phyloP scores from a whole-genome alignment of 2,113 vertebrate genomes.

The Butorides virescens region DNA sequence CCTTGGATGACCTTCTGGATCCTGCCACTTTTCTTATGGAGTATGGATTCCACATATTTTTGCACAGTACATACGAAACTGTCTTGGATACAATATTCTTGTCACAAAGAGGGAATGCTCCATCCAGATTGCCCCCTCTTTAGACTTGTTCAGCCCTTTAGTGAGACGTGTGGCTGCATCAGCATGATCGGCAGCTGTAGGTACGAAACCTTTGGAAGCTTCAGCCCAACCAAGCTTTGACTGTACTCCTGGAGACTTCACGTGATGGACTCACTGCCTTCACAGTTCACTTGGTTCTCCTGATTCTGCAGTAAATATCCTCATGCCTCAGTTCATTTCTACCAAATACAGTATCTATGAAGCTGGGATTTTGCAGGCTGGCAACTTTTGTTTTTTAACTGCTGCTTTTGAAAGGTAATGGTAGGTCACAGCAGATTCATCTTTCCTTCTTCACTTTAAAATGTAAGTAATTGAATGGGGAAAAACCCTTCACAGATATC shows the following conservation, averaged over 20 bases:
- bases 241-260: neutral
- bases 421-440: neutral
- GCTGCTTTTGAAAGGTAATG: neutral
- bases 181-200: neutral
- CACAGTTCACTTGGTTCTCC: neutral
- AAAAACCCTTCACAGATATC: neutral
- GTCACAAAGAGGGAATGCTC: neutral
- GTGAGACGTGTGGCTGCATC: neutral
- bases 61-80: neutral
- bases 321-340: neutral
- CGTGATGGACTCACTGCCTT: neutral
- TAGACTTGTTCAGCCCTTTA: neutral
- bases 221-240: fast-evolving
- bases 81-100: neutral
- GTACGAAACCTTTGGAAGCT: neutral
- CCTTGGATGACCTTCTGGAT: neutral
- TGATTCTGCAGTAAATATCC: neutral
- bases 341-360: neutral
- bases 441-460: neutral
- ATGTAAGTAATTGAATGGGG: neutral
- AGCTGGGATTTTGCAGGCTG: neutral
- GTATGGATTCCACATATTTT: neutral
- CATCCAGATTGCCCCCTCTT: neutral
- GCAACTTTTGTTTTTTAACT: neutral
- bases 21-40: neutral